These are phyloP conservation scores for Actinemys pallida DNA, from an alignment of 2,113 vertebrate species.

Conservation along the genomic window DNA sequence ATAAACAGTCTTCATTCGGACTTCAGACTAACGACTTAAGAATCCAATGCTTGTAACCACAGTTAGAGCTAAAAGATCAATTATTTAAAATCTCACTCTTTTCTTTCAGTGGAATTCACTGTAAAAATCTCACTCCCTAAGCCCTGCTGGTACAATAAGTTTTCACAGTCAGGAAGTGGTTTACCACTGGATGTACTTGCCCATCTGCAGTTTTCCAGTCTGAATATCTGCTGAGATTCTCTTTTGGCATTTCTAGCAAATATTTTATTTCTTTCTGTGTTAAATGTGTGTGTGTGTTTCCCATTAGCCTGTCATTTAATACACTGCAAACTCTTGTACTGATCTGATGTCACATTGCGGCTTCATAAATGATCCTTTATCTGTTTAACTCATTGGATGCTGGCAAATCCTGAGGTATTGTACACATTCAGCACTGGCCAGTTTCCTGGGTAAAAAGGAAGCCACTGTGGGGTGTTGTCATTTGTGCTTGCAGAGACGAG, in stretches of 20 bases:
- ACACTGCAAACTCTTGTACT: conserved; percentile 39
- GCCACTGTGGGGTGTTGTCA: neutral
- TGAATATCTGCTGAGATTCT: conserved; percentile 38
- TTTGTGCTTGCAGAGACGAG: neutral
- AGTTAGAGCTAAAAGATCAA: conserved; percentile 43
- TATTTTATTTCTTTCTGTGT: conserved; percentile 51
- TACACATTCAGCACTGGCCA: neutral
- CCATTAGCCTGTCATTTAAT: neutral
- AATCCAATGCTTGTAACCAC: conserved; percentile 34
- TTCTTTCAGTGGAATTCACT: conserved; percentile 43
- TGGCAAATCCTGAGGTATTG: neutral
- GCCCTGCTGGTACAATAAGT: conserved; percentile 69
- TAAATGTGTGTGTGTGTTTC: neutral
- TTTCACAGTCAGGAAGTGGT: conserved; percentile 57
- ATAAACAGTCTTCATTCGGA: neutral
- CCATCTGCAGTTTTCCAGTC: conserved; percentile 60
- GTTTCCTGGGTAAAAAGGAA: conserved; percentile 15
- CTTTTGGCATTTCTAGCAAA: conserved; percentile 43
- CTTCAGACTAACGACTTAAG: conserved; percentile 62
- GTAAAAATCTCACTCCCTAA: neutral
- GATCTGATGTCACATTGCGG: neutral
- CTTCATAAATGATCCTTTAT: conserved; percentile 25
- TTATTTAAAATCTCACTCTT: conserved; percentile 32
- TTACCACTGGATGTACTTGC: conserved; percentile 39
- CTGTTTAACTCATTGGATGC: neutral